These are phyloP conservation scores for Apis laboriosa DNA, from an alignment of 1,140 invertebrate species.

Conservation along the genomic window DNA sequence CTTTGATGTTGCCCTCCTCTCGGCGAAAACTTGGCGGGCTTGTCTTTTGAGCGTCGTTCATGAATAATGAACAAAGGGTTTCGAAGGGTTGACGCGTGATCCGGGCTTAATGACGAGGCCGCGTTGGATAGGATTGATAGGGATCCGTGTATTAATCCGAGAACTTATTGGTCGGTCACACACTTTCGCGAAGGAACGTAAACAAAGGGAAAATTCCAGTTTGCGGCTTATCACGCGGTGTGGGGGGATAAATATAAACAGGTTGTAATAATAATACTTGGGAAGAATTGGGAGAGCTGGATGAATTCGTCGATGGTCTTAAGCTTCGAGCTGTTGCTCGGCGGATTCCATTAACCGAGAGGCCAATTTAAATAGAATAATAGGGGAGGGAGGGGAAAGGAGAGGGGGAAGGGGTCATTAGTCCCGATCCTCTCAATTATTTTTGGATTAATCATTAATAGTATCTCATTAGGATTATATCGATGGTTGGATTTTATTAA, in stretches of 20 bases:
- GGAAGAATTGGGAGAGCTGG: neutral
- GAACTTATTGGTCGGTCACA: slow-evolving; percentile 39
- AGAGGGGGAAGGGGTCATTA: too few species aligned
- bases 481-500: too few species aligned
- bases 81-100: slow-evolving; percentile 7
- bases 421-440: neutral
- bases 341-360: neutral
- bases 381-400: neutral
- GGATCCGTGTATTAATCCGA: slow-evolving; percentile 41
- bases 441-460: neutral
- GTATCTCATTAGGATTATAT: neutral
- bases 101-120: neutral
- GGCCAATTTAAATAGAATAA: slow-evolving; percentile 5
- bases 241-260: slow-evolving; percentile 32
- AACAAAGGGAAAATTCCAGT: slow-evolving; percentile 35
- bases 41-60: neutral
- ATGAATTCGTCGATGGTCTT: slow-evolving; percentile 24
- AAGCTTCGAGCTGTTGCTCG: neutral
- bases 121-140: neutral
- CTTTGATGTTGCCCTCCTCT: neutral
- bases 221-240: slow-evolving; percentile 16
- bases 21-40: neutral
- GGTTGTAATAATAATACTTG: slow-evolving; percentile 29
- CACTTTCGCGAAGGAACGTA: slow-evolving; percentile 12
- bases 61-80: slow-evolving; percentile 16